These are phyloP conservation scores for Spatulosminthurus flaviceps DNA, from an alignment of 2,888 invertebrate genomes.

Conservation along the genomic window DNA sequence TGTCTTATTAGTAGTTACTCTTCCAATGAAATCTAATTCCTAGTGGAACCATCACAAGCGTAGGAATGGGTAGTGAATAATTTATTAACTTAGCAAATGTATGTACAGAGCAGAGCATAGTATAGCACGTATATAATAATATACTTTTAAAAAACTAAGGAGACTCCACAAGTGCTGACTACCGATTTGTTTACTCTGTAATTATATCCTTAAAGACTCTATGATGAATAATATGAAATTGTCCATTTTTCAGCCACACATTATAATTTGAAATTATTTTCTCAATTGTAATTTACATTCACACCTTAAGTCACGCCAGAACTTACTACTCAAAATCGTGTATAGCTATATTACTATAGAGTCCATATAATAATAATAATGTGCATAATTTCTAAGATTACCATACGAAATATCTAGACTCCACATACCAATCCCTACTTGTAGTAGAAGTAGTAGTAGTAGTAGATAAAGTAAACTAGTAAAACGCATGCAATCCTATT, in stretches of 20 bases:
- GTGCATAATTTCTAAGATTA: not conserved
- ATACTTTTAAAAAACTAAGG: too few species aligned
- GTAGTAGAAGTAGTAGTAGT: too few species aligned
- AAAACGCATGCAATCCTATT: slow-evolving; percentile 18
- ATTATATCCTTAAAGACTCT: slow-evolving; percentile 10
- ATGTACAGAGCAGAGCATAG: too few species aligned
- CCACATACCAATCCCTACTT: too few species aligned
- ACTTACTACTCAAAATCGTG: not conserved
- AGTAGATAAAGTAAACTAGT: too few species aligned
- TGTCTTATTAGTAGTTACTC: too few species aligned
- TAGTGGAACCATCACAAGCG: too few species aligned
- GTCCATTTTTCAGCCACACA: not conserved
- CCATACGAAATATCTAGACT: too few species aligned
- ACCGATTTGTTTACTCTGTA: slow-evolving; percentile 2
- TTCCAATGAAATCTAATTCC: too few species aligned
- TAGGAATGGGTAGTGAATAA: not conserved
- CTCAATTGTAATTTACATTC: slow-evolving; percentile 22
- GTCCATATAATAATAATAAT: not conserved
- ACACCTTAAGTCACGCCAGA: slow-evolving; percentile 13
- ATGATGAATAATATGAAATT: slow-evolving; percentile 1
- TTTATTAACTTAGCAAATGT: not conserved
- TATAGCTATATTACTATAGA: too few species aligned
- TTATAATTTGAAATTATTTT: slow-evolving; percentile 24
- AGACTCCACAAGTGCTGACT: not conserved
- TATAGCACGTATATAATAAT: too few species aligned